phyloP scores from a whole-genome alignment of 2,797 vertebrate species.

The Podarcis siculus region DNA sequence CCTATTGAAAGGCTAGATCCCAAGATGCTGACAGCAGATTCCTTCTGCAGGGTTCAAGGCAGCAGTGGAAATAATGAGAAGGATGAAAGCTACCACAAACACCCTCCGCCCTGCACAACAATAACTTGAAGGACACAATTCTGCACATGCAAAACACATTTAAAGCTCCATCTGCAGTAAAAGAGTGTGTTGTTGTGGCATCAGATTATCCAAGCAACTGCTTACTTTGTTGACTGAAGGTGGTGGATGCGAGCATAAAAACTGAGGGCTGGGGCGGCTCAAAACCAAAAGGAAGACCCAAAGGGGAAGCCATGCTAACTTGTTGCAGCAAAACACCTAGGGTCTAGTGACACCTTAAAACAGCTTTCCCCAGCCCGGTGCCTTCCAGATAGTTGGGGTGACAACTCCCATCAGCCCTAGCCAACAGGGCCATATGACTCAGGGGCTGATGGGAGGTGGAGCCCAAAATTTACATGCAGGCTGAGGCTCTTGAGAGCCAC shows the following conservation, averaged over 20 bases:
- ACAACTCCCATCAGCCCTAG: too few species aligned
- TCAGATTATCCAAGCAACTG: neutral
- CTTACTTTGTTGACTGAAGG: neutral
- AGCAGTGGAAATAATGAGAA: neutral
- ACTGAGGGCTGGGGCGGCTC: neutral
- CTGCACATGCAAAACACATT: neutral
- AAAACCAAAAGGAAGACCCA: neutral
- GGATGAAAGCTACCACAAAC: neutral
- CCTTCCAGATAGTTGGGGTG: too few species aligned
- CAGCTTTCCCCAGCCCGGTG: too few species aligned
- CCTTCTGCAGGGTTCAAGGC: neutral
- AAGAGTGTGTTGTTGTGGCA: neutral
- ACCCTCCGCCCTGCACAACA: neutral
- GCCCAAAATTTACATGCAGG: too few species aligned
- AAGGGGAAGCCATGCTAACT: too few species aligned
- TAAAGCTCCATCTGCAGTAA: neutral
- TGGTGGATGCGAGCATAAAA: neutral
- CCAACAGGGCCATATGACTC: too few species aligned
- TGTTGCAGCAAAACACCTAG: too few species aligned
- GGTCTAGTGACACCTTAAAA: too few species aligned
- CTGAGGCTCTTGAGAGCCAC: too few species aligned
- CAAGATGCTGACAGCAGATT: rapidly evolving
- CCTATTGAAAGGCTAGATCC: rapidly evolving
- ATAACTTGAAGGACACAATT: neutral
- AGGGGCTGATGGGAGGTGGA: too few species aligned